Conservation (phyloP, 2,113 vertebrate species). For the Vidua chalybeata region DNA sequence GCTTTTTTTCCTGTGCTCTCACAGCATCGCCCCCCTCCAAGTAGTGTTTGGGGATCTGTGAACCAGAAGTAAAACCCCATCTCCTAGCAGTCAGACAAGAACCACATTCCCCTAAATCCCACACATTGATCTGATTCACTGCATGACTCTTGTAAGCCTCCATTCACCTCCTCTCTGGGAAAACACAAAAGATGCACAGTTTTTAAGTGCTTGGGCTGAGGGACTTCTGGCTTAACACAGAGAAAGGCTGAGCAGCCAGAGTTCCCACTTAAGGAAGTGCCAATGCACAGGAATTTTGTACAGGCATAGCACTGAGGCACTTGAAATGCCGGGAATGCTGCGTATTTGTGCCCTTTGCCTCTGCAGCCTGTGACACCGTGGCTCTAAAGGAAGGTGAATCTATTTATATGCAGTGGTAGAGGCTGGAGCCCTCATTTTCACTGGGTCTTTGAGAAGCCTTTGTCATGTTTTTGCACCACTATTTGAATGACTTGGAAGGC, state of each 20-base stretch:
- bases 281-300: background rate
- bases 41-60: background rate
- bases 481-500: background rate
- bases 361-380: background rate
- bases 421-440: background rate
- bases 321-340: background rate
- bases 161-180: background rate
- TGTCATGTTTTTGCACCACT: background rate
- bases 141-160: background rate
- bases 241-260: background rate
- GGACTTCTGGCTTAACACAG: background rate
- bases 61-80: background rate
- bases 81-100: background rate
- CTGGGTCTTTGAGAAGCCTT: background rate
- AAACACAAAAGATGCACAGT: background rate
- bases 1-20: background rate
- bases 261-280: background rate
- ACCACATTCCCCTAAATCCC: background rate
- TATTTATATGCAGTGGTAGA: background rate
- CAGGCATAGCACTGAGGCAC: background rate
- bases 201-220: background rate
- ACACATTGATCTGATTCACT: background rate
- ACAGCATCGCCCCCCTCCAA: background rate
- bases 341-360: conserved; percentile 4
- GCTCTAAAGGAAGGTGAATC: background rate